A percentile compares a stretch with the other conserved stretches of the same genome.
Evolutionary conservation across 1,140 invertebrate genomes (phyloP).

Genomic region (Octopus sinensis): DNA sequence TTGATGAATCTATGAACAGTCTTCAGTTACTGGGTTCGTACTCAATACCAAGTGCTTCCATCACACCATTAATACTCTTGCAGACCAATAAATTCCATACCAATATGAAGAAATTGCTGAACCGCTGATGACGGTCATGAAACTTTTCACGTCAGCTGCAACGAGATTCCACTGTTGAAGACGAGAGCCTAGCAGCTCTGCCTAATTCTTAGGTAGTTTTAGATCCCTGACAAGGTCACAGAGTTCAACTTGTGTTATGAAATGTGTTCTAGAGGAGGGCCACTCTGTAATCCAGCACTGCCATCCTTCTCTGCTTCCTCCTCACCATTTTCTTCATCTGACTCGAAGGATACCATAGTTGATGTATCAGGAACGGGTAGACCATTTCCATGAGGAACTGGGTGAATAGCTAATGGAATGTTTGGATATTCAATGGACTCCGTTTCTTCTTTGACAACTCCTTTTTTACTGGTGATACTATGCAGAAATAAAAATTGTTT

Average conservation of each 20-base stretch:
- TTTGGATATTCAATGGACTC: neutral
- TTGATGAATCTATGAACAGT: neutral
- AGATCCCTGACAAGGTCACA: neutral
- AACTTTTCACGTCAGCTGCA: neutral
- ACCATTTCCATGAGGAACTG: neutral
- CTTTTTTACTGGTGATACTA: neutral
- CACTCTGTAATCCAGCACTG: neutral
- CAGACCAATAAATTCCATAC: neutral
- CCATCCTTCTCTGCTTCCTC: neutral
- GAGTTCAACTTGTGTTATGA: neutral
- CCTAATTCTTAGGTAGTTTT: neutral
- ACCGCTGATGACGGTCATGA: neutral
- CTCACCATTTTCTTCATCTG: slow-evolving; percentile 4
- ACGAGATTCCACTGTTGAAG: neutral
- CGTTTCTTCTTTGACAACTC: neutral
- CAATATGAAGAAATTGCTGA: neutral
- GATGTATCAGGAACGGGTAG: neutral
- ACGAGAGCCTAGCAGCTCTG: neutral
- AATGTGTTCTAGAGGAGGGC: neutral
- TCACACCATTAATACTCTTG: neutral
- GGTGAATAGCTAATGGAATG: neutral
- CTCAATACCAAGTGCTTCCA: neutral
- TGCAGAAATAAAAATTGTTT: neutral
- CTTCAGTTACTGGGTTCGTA: neutral
- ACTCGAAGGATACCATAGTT: neutral